Conservation (phyloP, 2,888 invertebrate genomes). For the Drosophila koepferae region DNA sequence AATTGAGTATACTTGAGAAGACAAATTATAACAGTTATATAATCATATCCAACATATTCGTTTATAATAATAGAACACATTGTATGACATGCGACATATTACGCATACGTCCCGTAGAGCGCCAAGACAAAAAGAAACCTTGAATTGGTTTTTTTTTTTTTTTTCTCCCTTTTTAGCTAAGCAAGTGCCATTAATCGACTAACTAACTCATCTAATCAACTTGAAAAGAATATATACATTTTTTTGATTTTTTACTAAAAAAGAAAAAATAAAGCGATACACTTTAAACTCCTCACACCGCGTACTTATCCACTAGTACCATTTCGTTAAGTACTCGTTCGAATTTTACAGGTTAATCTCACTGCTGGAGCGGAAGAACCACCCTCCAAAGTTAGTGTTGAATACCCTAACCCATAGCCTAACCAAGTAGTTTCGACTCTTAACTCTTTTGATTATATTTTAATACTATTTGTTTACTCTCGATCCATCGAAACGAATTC, state of each 20-base stretch:
- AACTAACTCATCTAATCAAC: conserved; percentile 20
- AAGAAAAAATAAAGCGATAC: neutral
- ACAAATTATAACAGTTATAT: conserved; percentile 6
- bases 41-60: conserved; percentile 8
- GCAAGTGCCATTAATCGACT: conserved; percentile 14
- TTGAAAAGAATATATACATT: neutral
- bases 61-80: conserved; percentile 24
- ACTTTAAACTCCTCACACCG: conserved; percentile 15
- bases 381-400: conserved; percentile 85
- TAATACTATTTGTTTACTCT: neutral
- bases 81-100: conserved; percentile 45
- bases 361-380: conserved; percentile 85
- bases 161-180: conserved; percentile 13
- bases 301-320: conserved; percentile 35
- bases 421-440: conserved; percentile 15
- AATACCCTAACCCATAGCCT: conserved; percentile 34
- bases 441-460: conserved; percentile 14
- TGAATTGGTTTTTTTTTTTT: neutral
- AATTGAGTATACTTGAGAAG: conserved; percentile 12
- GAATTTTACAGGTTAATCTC: conserved; percentile 85
- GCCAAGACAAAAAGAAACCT: neutral
- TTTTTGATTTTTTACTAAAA: conserved; percentile 13
- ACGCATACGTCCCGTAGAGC: conserved; percentile 56
- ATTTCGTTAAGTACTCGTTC: conserved; percentile 55
- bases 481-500: conserved; percentile 4